A percentile compares a stretch with the other conserved stretches of the same genome.
phyloP scores from a whole-genome alignment of 2,113 vertebrate genomes.

The Poecile atricapillus region DNA sequence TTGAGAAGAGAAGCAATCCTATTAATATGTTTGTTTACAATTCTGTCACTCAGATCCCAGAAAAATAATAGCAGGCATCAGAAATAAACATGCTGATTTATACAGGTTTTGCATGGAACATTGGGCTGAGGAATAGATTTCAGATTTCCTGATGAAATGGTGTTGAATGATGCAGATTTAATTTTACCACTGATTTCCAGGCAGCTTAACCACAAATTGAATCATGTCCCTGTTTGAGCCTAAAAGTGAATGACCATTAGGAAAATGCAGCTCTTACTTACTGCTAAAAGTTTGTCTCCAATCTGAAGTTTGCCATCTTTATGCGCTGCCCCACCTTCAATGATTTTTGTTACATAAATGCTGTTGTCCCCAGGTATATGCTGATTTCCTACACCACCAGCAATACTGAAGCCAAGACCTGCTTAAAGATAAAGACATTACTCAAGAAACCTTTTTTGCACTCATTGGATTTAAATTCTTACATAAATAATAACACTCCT shows the following conservation, averaged over 20 bases:
- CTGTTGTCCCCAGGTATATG: constrained; percentile 99
- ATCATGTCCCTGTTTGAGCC: neutral
- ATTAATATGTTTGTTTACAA: neutral
- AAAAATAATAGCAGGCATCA: neutral
- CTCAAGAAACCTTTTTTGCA: neutral
- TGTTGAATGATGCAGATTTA: neutral
- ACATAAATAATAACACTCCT: neutral
- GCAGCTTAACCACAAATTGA: neutral
- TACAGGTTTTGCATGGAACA: neutral
- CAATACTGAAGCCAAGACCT: constrained; percentile 99
- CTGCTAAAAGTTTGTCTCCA: constrained; percentile 96
- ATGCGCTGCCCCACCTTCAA: constrained; percentile 95
- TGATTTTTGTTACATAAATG: constrained; percentile 98
- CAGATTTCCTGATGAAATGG: neutral
- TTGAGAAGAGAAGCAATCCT: neutral
- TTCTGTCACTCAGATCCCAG: neutral
- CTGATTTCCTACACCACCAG: constrained; percentile 96
- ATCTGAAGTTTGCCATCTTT: constrained; percentile 96
- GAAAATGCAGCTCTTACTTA: constrained; percentile 68
- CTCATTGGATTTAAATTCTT: neutral
- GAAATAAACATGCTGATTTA: neutral
- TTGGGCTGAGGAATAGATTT: neutral
- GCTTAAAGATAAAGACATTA: constrained; percentile 24
- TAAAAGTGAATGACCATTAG: neutral
- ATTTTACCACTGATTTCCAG: neutral